These are phyloP conservation scores for Myotis lucifugus DNA, from an alignment of 2,113 vertebrate genomes.

Conservation along the genomic window DNA sequence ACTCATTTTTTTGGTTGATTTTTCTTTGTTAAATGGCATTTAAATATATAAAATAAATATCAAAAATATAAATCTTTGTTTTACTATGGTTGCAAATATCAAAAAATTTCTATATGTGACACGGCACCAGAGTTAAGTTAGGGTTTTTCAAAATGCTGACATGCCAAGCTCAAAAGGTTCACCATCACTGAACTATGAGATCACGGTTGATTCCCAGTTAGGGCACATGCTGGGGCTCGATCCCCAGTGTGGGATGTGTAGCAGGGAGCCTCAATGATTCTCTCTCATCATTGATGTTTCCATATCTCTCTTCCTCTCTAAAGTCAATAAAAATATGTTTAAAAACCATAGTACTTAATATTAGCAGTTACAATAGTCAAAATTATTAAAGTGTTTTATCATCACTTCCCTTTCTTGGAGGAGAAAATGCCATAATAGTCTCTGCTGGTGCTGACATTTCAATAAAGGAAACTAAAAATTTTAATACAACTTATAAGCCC, in stretches of 20 bases:
- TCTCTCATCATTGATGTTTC: background rate
- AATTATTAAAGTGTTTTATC: background rate
- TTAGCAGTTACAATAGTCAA: background rate
- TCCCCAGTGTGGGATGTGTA: background rate
- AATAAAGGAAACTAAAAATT: background rate
- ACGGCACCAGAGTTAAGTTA: too few species aligned
- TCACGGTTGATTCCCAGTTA: background rate
- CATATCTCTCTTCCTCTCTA: background rate
- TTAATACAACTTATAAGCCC: constrained; percentile 3
- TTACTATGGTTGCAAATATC: too few species aligned
- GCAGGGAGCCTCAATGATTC: background rate
- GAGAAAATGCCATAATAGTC: background rate
- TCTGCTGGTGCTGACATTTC: constrained; percentile 17
- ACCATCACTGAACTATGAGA: too few species aligned
- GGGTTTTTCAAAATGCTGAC: too few species aligned
- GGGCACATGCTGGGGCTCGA: background rate
- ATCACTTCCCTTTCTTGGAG: constrained; percentile 1
- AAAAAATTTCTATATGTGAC: too few species aligned
- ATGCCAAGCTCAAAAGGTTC: too few species aligned
- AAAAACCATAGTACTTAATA: background rate
- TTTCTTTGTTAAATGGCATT: too few species aligned
- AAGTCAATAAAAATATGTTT: too few species aligned
- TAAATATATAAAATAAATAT: too few species aligned
- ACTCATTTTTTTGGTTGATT: too few species aligned
- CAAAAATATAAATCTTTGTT: too few species aligned